A percentile compares a stretch with the other conserved stretches of the same genome.
Evolutionary conservation across 2,113 vertebrate genomes (phyloP).

Genomic region (Sigmodon hispidus): DNA sequence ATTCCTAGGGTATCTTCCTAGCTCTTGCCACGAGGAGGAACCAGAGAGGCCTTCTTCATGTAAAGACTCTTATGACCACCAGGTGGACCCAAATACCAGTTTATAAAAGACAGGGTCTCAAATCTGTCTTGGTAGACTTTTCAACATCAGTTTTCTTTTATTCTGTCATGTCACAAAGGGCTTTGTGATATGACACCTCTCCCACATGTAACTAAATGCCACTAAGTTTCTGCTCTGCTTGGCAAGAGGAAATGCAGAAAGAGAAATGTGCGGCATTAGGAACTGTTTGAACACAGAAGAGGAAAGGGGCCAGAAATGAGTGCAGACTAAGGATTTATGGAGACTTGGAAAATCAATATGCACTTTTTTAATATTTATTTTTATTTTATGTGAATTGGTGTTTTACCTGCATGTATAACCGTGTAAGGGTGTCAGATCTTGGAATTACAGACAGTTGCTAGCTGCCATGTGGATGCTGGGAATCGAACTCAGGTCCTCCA

Average conservation of each 20-base stretch:
- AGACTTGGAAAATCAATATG: neutral
- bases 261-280: neutral
- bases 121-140: neutral
- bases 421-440: no score
- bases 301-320: neutral
- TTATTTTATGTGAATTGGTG: no score
- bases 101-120: neutral
- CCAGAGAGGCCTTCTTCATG: neutral
- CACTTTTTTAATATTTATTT: no score
- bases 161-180: no score
- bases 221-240: neutral
- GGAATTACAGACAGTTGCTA: no score
- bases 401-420: no score
- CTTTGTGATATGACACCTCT: neutral
- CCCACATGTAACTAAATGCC: neutral
- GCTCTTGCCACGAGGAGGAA: constrained; percentile 35
- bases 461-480: no score
- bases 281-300: neutral
- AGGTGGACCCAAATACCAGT: constrained; percentile 72
- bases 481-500: no score
- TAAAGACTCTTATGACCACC: constrained; percentile 45
- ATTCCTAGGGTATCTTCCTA: neutral
- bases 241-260: neutral
- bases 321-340: neutral
- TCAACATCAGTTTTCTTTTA: neutral